These are phyloP conservation scores for Miltochrista miniata DNA, from an alignment of 2,888 invertebrate species.

Conservation along the genomic window DNA sequence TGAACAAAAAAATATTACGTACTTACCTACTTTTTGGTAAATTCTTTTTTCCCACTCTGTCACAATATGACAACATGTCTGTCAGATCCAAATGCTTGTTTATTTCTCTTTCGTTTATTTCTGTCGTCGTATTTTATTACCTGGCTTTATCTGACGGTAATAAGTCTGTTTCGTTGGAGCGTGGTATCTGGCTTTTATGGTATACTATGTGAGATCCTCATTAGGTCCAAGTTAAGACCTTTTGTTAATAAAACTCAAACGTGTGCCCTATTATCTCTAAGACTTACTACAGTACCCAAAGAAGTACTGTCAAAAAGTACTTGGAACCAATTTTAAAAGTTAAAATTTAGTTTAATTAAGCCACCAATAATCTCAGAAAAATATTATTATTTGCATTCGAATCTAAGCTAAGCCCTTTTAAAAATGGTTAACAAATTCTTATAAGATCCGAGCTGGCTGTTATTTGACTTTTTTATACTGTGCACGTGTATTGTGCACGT, in stretches of 20 bases:
- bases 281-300: not conserved
- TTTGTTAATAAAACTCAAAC: not conserved
- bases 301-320: too few species aligned
- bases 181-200: constrained; percentile 33
- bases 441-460: too few species aligned
- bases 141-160: constrained; percentile 33
- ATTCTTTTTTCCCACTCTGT: not conserved
- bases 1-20: too few species aligned
- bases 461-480: too few species aligned
- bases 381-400: too few species aligned
- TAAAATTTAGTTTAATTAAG: too few species aligned
- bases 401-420: too few species aligned
- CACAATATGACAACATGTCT: constrained; percentile 2
- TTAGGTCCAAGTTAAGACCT: constrained; percentile 1
- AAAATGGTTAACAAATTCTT: too few species aligned
- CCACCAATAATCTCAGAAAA: too few species aligned
- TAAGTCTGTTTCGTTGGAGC: constrained; percentile 33
- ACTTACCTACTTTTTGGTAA: too few species aligned
- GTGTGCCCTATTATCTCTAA: not conserved
- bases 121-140: constrained; percentile 25
- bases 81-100: constrained; percentile 6
- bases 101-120: constrained; percentile 5
- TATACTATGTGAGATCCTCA: constrained; percentile 7
- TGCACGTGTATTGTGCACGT: too few species aligned
- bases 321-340: too few species aligned